Conservation (phyloP, 2,113 vertebrate species). For the pig (Sus scrofa) region DNA sequence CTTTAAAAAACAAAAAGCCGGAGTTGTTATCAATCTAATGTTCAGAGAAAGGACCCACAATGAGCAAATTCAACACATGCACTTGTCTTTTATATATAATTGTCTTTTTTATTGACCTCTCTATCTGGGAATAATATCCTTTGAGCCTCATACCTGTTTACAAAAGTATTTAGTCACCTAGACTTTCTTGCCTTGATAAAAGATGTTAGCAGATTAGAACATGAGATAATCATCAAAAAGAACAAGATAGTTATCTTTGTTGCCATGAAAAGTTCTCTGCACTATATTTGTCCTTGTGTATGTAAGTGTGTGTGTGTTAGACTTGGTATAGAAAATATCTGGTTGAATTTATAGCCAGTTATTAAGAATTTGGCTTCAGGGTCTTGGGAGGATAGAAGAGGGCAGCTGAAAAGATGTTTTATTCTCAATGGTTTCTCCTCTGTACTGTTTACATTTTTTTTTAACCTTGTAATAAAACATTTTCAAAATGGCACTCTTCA, state of each 20-base stretch:
- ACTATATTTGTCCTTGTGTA: not conserved
- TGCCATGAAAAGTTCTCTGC: not conserved
- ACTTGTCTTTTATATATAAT: not conserved
- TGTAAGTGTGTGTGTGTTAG: not conserved
- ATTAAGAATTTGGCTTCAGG: not conserved
- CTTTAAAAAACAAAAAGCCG: constrained; percentile 40
- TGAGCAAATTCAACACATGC: not conserved
- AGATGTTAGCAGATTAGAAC: constrained; percentile 26
- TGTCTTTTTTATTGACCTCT: not conserved
- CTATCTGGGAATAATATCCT: not conserved
- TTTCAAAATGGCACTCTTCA: constrained; percentile 30
- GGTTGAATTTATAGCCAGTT: not conserved
- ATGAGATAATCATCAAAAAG: not conserved
- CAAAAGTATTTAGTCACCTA: not conserved
- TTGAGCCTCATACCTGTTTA: not conserved
- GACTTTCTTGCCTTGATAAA: not conserved
- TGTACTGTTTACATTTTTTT: not conserved
- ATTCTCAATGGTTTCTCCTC: not conserved
- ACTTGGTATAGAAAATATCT: not conserved
- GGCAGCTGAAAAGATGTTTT: not conserved
- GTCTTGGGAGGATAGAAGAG: not conserved
- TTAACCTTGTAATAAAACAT: not conserved
- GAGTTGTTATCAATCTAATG: not conserved
- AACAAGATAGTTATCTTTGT: not conserved
- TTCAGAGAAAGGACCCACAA: constrained; percentile 23